Evolutionary conservation across 1,140 invertebrate genomes (phyloP), one percentile per base, ranked within the genome.

Genomic region (Aphaenogaster ashmeadi): DNA sequence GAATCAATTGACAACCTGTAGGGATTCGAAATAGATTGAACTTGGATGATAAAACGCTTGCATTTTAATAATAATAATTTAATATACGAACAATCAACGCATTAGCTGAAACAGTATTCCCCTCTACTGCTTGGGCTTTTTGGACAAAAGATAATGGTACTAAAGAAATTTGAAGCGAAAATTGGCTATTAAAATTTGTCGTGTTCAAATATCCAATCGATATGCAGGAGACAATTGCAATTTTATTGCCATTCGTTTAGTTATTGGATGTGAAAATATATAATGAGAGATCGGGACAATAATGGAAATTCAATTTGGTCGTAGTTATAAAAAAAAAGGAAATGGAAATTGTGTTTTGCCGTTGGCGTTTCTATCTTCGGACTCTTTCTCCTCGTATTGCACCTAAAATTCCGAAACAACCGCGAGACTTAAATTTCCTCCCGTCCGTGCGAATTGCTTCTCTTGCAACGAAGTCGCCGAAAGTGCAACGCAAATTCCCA

Each of bases 321-420:
- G 13, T 13, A 54, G 21, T 60, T 13, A 21, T 36, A 47, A 21
- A 36, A 44, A 81, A 80, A 52, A 44, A 27, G 27, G 5, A 50
- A 1, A 71, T 47, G 47, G 11, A 69, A 52, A 18, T 41, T n/a
- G 15, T 54, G n/a, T 74, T 41, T 60, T 5, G 64, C 64, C 66
- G 27, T 15, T 50, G 54, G 41, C 41, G n/a, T 38, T 27, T 75
- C 11, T 41, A 75, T 60, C 27, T 67, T 84, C 33, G 3, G n/a
- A 18, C 15, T 52, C 52, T 60, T 18, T 11, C 11, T 77, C 13
- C 41, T 72, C 54, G 67, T 58, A 15, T 41, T 60, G 36, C 5
- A 84, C 2, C 69, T 75, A 71, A 87, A 66, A 80, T 67, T 87
- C 52, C 85, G 52, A 67, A 86, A 86, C 75, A 86, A 54, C 27